Base-by-base conservation (phyloP, 30 jellyfish, hydroid and myxozoan genomes). In the Pelagia noctiluca region DNA sequence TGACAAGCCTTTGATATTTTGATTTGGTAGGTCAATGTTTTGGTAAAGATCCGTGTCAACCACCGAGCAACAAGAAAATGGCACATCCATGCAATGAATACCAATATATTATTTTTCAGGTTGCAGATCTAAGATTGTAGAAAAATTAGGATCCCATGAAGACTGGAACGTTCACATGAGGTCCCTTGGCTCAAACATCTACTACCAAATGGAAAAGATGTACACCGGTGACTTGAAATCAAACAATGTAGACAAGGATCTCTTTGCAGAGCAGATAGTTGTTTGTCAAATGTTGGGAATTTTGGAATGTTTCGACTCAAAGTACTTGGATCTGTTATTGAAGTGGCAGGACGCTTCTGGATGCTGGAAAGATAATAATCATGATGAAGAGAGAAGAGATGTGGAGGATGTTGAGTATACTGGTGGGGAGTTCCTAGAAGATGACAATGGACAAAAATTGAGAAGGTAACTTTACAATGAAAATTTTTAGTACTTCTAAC, bases 271-370 rank as follows among this genome's bases (percentile, higher is more conserved):
- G 34, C 94, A 84, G 62, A 23, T 84, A 24, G 73, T 84, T 28
- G 88, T 84, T 12, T 84, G 94, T 52, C 88, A 75, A 47, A 84
- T 84, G 94, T 83, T 84, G 0, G 94, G 94, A 1, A 82, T 84
- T 29, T 35, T 84, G 0, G 67, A 84, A 18, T 84, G 94, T 32
- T 84, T 72, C 73, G 88, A 84, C 35, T 16, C 72, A 18, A 72
- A 38, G 42, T 84, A 60, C 18, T 70, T 84, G 31, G 67, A 64
- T 2, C 28, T 73, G 42, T 12, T 84, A 3, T 33, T 72, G 69
- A 46, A 29, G 53, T 24, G 63, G 75, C 94, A 84, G 66, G 88
- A 73, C 35, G 64, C 54, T 34, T 61, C 84, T 25, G 94, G 94
- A 10, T 84, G 94, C 49, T 84, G 88, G 88, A 84, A 84, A 77